These are phyloP conservation scores for Zaprionus ornatus DNA, from an alignment of 1,140 invertebrate species.

Conservation along the genomic window DNA sequence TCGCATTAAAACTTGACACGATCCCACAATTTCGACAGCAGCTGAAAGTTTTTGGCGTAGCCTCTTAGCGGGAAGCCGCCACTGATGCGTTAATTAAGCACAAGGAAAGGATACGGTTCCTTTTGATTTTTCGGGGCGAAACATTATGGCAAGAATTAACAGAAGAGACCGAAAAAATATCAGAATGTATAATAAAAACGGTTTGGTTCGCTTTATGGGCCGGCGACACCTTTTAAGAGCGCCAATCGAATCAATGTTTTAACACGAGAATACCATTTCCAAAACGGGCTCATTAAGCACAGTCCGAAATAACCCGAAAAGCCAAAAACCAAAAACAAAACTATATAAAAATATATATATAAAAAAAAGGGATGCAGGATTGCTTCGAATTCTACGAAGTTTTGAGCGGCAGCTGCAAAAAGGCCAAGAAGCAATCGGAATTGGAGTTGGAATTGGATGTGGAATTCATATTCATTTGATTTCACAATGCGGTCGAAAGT, in stretches of 20 bases:
- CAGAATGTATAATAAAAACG: slow-evolving; percentile 5
- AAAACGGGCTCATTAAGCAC: slow-evolving; percentile 76
- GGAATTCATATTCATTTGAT: slow-evolving; percentile 79
- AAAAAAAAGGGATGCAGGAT: slow-evolving; percentile 19
- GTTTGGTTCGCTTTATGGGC: slow-evolving; percentile 43
- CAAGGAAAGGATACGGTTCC: slow-evolving; percentile 65
- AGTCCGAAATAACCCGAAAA: slow-evolving; percentile 55
- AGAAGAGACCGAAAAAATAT: not conserved
- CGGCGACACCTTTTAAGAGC: slow-evolving; percentile 80
- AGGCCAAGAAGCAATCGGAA: slow-evolving; percentile 35
- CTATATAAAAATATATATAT: slow-evolving; percentile 29
- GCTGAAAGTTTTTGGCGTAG: slow-evolving; percentile 58
- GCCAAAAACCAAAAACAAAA: slow-evolving; percentile 11
- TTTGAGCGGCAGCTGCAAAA: slow-evolving; percentile 69
- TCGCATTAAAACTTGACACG: slow-evolving; percentile 66
- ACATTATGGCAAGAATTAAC: slow-evolving; percentile 54
- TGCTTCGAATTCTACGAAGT: slow-evolving; percentile 67
- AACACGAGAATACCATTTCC: slow-evolving; percentile 81
- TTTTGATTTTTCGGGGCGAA: slow-evolving; percentile 64
- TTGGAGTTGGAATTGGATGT: slow-evolving; percentile 31
- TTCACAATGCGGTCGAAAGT: slow-evolving; percentile 78
- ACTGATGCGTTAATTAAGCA: slow-evolving; percentile 48
- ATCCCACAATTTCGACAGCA: slow-evolving; percentile 52
- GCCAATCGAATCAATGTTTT: slow-evolving; percentile 82
- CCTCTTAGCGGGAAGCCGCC: slow-evolving; percentile 22